phyloP scores from a whole-genome alignment of 2,113 vertebrate genomes.

The Acanthisitta chloris region DNA sequence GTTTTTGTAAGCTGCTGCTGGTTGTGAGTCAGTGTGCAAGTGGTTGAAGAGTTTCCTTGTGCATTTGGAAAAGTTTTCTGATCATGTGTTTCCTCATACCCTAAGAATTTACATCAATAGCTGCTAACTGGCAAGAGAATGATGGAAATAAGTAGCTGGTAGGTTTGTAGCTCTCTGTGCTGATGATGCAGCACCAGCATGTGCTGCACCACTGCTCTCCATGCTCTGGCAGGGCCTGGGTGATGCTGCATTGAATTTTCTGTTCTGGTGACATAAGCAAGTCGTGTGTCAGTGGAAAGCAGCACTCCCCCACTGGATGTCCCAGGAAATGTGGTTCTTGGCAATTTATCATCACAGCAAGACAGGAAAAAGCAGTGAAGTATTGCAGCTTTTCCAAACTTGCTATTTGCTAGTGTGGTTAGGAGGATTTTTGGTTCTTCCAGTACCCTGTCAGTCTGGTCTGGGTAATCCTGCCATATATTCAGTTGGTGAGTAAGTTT shows the following conservation, averaged over 20 bases:
- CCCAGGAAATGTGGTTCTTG: neutral
- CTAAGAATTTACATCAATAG: neutral
- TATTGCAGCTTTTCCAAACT: neutral
- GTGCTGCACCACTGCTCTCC: neutral
- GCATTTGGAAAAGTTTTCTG: neutral
- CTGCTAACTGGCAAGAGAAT: neutral
- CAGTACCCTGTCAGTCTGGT: neutral
- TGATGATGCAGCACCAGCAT: rapidly evolving
- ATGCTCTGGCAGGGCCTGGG: neutral
- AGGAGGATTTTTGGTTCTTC: neutral
- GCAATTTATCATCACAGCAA: neutral
- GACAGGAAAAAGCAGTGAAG: neutral
- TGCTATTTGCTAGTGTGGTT: neutral
- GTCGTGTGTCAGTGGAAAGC: neutral
- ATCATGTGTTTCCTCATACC: neutral
- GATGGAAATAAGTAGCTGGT: neutral
- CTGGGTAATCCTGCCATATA: neutral
- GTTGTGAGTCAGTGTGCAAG: neutral
- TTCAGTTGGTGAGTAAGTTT: neutral
- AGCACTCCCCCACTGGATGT: neutral
- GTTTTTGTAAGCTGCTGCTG: neutral
- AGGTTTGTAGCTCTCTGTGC: neutral
- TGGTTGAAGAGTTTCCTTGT: neutral
- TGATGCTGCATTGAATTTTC: neutral
- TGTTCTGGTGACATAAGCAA: neutral